Percentiles rank a stretch among this genome's conserved stretches.
phyloP scores from a whole-genome alignment of 2,797 vertebrate species.

The Parotocinclus haroldoi region DNA sequence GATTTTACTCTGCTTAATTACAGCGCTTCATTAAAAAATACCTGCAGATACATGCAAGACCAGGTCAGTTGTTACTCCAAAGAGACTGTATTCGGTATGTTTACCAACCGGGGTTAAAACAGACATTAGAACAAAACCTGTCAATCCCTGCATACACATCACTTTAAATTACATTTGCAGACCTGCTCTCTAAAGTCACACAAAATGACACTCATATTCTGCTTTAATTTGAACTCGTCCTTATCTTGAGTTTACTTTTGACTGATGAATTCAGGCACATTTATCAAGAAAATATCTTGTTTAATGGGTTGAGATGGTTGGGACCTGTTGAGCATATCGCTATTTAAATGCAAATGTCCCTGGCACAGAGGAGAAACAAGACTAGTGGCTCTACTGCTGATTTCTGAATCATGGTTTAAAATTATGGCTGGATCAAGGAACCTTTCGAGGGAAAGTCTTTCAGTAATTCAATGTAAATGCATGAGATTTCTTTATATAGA shows the following conservation, averaged over 20 bases:
- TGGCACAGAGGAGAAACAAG: constrained; percentile 6
- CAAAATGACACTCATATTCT: constrained; percentile 20
- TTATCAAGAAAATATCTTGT: constrained; percentile 14
- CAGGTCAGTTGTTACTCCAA: too few relatives aligned
- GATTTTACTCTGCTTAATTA: too few relatives aligned
- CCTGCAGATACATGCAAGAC: too few relatives aligned
- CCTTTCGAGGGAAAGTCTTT: background rate
- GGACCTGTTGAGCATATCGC: constrained; percentile 15
- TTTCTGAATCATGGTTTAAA: constrained; percentile 1
- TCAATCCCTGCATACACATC: constrained; percentile 11
- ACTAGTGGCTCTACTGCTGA: background rate
- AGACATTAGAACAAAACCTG: constrained; percentile 32
- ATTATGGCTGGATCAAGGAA: background rate
- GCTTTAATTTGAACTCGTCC: constrained; percentile 11
- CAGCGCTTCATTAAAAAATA: too few relatives aligned
- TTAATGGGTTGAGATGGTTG: constrained; percentile 1
- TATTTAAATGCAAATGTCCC: constrained; percentile 40
- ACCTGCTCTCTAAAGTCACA: background rate
- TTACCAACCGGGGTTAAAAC: constrained; percentile 17
- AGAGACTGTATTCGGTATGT: background rate
- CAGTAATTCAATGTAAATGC: background rate
- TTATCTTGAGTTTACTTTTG: constrained; percentile 21
- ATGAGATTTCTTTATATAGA: background rate
- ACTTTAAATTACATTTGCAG: constrained; percentile 1
- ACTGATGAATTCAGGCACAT: constrained; percentile 25